Conservation (phyloP, 2,888 invertebrate genomes). For the Dione vanillae region DNA sequence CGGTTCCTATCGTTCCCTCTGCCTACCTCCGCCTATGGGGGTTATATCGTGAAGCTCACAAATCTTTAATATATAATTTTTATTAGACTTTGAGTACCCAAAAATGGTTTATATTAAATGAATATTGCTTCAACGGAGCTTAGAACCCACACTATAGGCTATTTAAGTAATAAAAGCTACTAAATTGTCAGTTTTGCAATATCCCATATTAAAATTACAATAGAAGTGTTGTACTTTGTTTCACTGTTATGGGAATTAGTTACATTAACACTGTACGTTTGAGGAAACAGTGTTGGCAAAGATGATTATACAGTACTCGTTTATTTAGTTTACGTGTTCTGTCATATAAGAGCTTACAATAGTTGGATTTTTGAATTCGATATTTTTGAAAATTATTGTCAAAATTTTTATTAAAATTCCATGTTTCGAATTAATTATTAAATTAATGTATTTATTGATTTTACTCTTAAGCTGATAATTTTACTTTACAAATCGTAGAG, state of each 20-base stretch:
- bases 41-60: not conserved
- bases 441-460: no score
- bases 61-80: no score
- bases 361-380: not conserved
- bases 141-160: no score
- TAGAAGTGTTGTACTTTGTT: constrained; percentile 21
- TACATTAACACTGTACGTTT: constrained; percentile 20
- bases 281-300: not conserved
- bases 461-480: no score
- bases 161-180: no score
- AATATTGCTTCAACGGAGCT: no score
- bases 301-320: not conserved
- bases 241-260: constrained; percentile 16
- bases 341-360: not conserved
- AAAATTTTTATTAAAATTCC: no score
- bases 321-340: not conserved
- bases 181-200: not conserved
- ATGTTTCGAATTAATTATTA: no score
- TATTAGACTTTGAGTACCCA: no score
- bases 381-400: not conserved
- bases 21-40: not conserved
- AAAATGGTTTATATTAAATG: no score
- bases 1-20: not conserved
- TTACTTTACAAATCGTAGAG: no score
- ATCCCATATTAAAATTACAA: constrained; percentile 17